These are phyloP conservation scores for Eupithecia abbreviata DNA, from an alignment of 2,888 invertebrate genomes.

Conservation along the genomic window DNA sequence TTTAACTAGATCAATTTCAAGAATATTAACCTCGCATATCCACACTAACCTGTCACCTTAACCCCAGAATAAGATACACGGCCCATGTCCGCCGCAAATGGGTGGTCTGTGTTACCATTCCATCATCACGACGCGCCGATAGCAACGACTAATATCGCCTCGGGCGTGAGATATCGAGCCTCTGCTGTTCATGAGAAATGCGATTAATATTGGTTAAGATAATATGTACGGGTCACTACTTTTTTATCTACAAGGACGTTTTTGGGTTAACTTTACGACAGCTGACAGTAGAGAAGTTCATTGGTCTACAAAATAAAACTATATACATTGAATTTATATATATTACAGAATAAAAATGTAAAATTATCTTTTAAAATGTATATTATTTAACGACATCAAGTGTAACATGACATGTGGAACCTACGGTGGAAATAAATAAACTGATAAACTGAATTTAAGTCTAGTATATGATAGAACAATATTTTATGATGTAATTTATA, in stretches of 20 bases:
- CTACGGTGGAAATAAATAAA: too few relatives aligned
- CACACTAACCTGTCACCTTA: conserved; percentile 41
- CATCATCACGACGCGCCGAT: conserved; percentile 65
- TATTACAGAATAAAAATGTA: too few relatives aligned
- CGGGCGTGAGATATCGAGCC: conserved; percentile 34
- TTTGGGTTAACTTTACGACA: neutral
- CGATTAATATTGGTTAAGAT: conserved; percentile 27
- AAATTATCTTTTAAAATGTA: too few relatives aligned
- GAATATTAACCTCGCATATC: conserved; percentile 40
- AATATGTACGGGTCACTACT: neutral
- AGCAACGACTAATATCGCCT: conserved; percentile 42
- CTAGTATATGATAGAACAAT: too few relatives aligned
- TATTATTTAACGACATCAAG: too few relatives aligned
- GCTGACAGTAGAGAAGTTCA: neutral
- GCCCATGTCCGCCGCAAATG: conserved; percentile 63
- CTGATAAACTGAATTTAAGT: too few relatives aligned
- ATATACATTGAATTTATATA: too few relatives aligned
- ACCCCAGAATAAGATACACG: conserved; percentile 53
- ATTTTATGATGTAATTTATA: too few relatives aligned
- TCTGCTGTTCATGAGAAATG: conserved; percentile 9
- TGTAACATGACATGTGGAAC: too few relatives aligned
- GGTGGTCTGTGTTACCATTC: conserved; percentile 78
- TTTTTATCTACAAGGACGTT: neutral
- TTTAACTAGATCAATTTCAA: too few relatives aligned
- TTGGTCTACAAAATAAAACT: neutral